Percentiles rank a stretch among this genome's conserved stretches.
Conservation (phyloP, 2,888 invertebrate species). For the Hypolimnas misippus region DNA sequence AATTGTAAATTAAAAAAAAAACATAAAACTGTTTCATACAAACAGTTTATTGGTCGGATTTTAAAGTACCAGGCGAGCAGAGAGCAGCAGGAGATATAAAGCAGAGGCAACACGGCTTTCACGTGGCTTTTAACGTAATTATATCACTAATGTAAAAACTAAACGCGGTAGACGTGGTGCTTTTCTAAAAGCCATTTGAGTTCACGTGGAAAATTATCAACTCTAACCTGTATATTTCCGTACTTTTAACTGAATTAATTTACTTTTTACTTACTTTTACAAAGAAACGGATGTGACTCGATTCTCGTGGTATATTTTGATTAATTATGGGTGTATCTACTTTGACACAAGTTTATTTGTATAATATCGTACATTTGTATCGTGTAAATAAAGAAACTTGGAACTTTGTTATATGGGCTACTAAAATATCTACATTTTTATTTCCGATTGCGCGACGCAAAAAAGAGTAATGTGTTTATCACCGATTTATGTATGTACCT, state of each 20-base stretch:
- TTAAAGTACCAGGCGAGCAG: slow-evolving; percentile 25
- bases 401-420: too few relatives aligned
- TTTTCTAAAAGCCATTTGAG: slow-evolving; percentile 4
- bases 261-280: background rate
- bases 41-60: background rate
- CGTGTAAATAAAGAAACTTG: too few relatives aligned
- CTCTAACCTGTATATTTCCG: background rate
- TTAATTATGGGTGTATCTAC: too few relatives aligned
- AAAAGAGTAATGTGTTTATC: too few relatives aligned
- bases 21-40: background rate
- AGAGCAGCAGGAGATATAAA: slow-evolving; percentile 18
- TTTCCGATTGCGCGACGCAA: too few relatives aligned
- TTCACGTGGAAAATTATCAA: slow-evolving; percentile 4
- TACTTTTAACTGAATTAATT: background rate
- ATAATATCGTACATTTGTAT: too few relatives aligned
- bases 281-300: too few relatives aligned
- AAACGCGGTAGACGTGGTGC: slow-evolving; percentile 6
- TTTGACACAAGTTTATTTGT: too few relatives aligned
- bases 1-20: background rate
- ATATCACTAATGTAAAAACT: slow-evolving; percentile 24
- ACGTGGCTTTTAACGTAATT: slow-evolving; percentile 28
- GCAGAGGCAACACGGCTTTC: slow-evolving; percentile 24
- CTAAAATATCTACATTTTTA: too few relatives aligned
- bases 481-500: too few relatives aligned
- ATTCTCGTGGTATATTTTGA: too few relatives aligned